These are phyloP conservation scores for Nothobranchius kuhntae DNA, from an alignment of 2,113 vertebrate genomes.

Conservation along the genomic window DNA sequence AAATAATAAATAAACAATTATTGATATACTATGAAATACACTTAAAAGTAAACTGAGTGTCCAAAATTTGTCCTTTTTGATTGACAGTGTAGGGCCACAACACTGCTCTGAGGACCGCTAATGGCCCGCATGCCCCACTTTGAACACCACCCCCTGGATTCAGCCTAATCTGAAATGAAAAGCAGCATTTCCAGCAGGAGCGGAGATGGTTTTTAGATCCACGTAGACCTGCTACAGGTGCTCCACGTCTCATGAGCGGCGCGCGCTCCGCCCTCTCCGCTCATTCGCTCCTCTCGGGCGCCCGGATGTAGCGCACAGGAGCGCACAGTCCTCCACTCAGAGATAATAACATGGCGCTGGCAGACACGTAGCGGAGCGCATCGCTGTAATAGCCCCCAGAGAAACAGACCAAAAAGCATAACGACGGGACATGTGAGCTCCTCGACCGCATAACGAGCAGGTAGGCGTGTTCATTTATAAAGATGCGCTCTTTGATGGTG, in stretches of 20 bases:
- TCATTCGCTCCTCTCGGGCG: slow-evolving; percentile 63
- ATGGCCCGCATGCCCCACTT: too few relatives aligned
- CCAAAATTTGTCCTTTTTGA: too few relatives aligned
- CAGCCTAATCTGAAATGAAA: too few relatives aligned
- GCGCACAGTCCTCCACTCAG: slow-evolving; percentile 55
- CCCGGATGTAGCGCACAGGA: slow-evolving; percentile 79
- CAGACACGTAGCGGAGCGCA: slow-evolving; percentile 68
- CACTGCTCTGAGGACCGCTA: too few relatives aligned
- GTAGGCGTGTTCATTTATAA: slow-evolving; percentile 47
- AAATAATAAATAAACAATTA: too few relatives aligned
- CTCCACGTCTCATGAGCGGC: slow-evolving; percentile 33
- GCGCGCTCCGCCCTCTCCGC: slow-evolving; percentile 62
- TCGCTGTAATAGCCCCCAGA: slow-evolving; percentile 31
- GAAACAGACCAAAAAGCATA: slow-evolving; percentile 37
- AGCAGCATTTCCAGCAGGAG: too few relatives aligned
- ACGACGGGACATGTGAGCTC: slow-evolving; percentile 73
- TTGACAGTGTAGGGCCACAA: too few relatives aligned
- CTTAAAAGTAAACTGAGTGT: too few relatives aligned
- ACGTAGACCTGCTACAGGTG: slow-evolving; percentile 52
- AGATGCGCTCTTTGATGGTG: background rate
- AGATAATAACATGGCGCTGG: slow-evolving; percentile 78
- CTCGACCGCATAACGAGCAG: slow-evolving; percentile 56
- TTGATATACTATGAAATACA: too few relatives aligned
- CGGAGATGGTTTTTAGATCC: too few relatives aligned
- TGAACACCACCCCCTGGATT: too few relatives aligned